Evolutionary conservation across 1,140 invertebrate species (phyloP), one percentile per base, ranked within the genome.

Genomic region (Saccostrea cuccullata): DNA sequence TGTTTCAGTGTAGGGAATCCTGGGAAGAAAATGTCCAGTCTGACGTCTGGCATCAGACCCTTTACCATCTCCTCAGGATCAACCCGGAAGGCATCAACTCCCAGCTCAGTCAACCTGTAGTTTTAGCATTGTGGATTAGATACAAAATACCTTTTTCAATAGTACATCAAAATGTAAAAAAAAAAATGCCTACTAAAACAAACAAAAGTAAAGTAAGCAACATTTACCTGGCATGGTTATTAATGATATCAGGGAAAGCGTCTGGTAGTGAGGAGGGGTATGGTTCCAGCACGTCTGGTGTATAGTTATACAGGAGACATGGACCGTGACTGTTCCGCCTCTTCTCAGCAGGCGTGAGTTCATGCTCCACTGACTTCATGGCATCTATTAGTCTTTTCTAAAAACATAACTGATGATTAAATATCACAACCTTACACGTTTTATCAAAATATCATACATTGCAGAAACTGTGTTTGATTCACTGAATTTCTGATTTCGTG

Each of bases 1-100:
- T 98, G 97, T 92, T 97, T 97, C 90, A 99, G 95, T 0, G 98
- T 98, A 0, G 98, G 98, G 94, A 99, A 99, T 55, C 98, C 98
- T 55, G 97, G 97, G 94, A 97, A 98, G 92, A 97, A 97, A 8
- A 97, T 95, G 91, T 97, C 96, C 17, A 97, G 92, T 55, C 96
- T 95, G 0, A 97, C 96, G 90, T 96, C 97, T 0, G 96, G 96
- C 94, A 97, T 96, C 83, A 98, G 95, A 0, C 98, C 98, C 90
- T 97, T 97, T 0, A 96, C 95, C 13, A 98, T 95, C 82, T 96
- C 94, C 0, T 96, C 94, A 15, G 92, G 91, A 0, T 97, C 95
- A 1, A 95, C 90, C 47, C 90, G 86, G 88, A 95, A 95, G 15
- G 89, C 90, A 86, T 95, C 92, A 55, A 92, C 86, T 30, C 90